Conservation (phyloP, 2,797 vertebrate species). For the Scleropages formosus region DNA sequence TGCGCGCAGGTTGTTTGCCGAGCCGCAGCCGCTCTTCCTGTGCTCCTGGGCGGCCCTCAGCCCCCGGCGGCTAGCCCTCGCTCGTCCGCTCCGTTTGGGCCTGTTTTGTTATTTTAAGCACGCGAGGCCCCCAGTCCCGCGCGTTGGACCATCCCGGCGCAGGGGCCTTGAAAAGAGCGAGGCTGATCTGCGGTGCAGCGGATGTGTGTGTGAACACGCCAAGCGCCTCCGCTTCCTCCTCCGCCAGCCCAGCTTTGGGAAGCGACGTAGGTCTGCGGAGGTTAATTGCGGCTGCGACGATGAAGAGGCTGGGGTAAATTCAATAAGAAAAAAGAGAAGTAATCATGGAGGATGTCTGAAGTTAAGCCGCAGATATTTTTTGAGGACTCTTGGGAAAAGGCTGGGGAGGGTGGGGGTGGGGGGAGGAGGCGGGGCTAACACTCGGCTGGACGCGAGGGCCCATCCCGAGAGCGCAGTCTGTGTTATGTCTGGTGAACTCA, state of each 20-base stretch:
- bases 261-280: slow-evolving; percentile 47
- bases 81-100: slow-evolving; percentile 50
- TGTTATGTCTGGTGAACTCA: slow-evolving; percentile 82
- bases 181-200: slow-evolving; percentile 55
- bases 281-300: slow-evolving; percentile 65
- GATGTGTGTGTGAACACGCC: not conserved
- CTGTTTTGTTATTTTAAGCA: slow-evolving; percentile 55
- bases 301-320: slow-evolving; percentile 62
- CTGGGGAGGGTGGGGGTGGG: slow-evolving; percentile 55
- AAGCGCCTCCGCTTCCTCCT: not conserved
- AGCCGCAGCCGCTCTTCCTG: slow-evolving; percentile 30
- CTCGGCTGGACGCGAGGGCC: slow-evolving; percentile 61
- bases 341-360: slow-evolving; percentile 69
- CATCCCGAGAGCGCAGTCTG: slow-evolving; percentile 73
- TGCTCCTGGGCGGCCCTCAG: slow-evolving; percentile 10
- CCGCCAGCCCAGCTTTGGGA: not conserved
- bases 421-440: slow-evolving; percentile 54
- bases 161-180: slow-evolving; percentile 44
- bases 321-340: slow-evolving; percentile 68
- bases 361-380: slow-evolving; percentile 38
- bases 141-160: slow-evolving; percentile 53
- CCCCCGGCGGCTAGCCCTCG: slow-evolving; percentile 28
- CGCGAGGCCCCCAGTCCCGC: slow-evolving; percentile 53
- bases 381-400: slow-evolving; percentile 54
- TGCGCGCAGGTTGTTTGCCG: not conserved